These are phyloP conservation scores for Ooceraea biroi DNA, from an alignment of 1,140 invertebrate species.

Conservation along the genomic window DNA sequence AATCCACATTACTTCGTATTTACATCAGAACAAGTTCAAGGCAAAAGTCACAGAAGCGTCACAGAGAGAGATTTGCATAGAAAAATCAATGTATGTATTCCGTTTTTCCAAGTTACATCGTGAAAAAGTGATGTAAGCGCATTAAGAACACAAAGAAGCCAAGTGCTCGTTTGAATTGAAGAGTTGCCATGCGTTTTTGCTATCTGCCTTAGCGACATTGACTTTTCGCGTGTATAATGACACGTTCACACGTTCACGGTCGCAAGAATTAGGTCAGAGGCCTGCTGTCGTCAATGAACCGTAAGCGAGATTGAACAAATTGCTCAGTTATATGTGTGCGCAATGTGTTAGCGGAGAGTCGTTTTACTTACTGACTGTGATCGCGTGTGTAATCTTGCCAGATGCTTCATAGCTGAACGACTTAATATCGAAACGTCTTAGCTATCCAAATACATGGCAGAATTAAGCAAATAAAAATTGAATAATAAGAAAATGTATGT, in stretches of 20 bases:
- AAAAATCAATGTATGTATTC: background rate
- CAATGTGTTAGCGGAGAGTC: conserved; percentile 23
- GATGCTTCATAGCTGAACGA: conserved; percentile 6
- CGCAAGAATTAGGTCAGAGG: conserved; percentile 72
- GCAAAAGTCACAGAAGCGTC: background rate
- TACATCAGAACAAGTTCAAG: background rate
- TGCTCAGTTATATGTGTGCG: conserved; percentile 12
- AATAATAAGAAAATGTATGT: background rate
- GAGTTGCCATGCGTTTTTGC: conserved; percentile 51
- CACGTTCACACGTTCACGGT: conserved; percentile 66
- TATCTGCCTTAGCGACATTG: conserved; percentile 38
- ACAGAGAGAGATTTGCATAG: background rate
- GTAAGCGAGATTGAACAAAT: conserved; percentile 62
- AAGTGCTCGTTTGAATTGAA: conserved; percentile 66
- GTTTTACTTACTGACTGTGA: conserved; percentile 48
- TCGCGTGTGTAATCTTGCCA: conserved; percentile 30
- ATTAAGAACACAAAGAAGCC: conserved; percentile 16
- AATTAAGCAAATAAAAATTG: background rate
- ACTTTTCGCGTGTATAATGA: conserved; percentile 55
- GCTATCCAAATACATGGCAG: background rate
- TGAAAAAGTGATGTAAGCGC: conserved; percentile 11
- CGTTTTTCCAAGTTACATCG: background rate
- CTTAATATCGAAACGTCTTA: background rate
- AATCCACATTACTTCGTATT: background rate
- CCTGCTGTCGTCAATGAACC: conserved; percentile 60